Conservation (phyloP, 1,140 invertebrate genomes). For the Plodia interpunctella region DNA sequence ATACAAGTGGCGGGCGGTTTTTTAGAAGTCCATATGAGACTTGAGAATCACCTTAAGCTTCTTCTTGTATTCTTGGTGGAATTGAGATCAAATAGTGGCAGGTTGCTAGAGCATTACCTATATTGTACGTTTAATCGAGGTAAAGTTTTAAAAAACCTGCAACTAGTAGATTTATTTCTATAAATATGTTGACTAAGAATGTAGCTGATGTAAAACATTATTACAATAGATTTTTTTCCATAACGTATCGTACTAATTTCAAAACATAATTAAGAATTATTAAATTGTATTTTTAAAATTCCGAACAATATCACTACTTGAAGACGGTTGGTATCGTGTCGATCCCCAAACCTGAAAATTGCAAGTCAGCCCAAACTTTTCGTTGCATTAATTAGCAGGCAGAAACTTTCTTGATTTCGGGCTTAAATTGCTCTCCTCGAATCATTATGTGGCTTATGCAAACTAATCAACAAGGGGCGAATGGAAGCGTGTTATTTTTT, state of each 20-base stretch:
- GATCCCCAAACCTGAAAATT: constrained; percentile 32
- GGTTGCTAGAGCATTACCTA: no score
- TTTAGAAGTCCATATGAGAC: no score
- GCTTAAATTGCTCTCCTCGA: constrained; percentile 44
- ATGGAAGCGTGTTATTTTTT: neutral
- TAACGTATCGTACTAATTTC: no score
- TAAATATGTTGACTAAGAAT: no score
- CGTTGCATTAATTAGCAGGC: constrained; percentile 63
- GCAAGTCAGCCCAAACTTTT: constrained; percentile 56
- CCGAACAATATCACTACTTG: neutral
- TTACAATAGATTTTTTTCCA: neutral
- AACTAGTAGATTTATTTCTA: no score
- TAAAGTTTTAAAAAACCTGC: no score
- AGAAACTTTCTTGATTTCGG: constrained; percentile 52
- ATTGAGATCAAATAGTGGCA: no score
- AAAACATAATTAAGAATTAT: neutral
- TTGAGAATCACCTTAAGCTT: no score
- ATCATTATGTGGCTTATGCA: constrained; percentile 33
- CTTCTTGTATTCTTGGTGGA: no score
- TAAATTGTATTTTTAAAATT: neutral
- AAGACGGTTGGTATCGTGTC: neutral
- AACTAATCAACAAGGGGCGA: neutral
- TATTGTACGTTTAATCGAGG: no score
- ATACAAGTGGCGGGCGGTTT: no score
- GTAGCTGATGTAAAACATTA: no score